Percentiles rank a stretch among this genome's conserved stretches.
These are phyloP conservation scores for Girardinus metallicus DNA, from an alignment of 2,797 vertebrate species.

Conservation along the genomic window DNA sequence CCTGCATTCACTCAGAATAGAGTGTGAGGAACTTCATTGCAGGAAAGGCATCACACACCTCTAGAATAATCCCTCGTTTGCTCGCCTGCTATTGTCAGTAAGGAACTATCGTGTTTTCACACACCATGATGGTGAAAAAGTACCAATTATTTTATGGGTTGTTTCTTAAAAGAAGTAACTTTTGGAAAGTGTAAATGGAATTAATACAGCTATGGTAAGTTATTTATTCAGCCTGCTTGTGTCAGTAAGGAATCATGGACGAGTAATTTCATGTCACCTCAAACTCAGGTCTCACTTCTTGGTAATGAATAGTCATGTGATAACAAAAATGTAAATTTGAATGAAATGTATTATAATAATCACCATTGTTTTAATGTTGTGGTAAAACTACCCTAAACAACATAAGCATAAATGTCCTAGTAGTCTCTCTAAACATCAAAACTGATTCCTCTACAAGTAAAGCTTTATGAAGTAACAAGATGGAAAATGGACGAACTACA, in stretches of 20 bases:
- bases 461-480: neutral
- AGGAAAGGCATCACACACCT: slow-evolving; percentile 78
- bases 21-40: slow-evolving; percentile 85
- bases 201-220: slow-evolving; percentile 73
- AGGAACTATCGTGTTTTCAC: slow-evolving; percentile 67
- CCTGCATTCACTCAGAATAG: slow-evolving; percentile 84
- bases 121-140: slow-evolving; percentile 55
- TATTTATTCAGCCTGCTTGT: slow-evolving; percentile 41
- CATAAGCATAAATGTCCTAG: neutral
- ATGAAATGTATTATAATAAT: neutral
- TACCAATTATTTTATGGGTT: slow-evolving; percentile 71
- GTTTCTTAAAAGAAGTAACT: slow-evolving; percentile 54
- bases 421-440: neutral
- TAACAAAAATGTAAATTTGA: neutral
- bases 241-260: slow-evolving; percentile 28
- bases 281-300: neutral
- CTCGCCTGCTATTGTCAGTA: slow-evolving; percentile 75
- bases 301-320: neutral
- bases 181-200: slow-evolving; percentile 61
- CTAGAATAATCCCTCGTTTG: slow-evolving; percentile 81
- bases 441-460: neutral
- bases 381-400: neutral
- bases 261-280: neutral
- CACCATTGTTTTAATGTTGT: neutral
- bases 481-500: neutral